These are phyloP conservation scores for Tetragnatha versicolor DNA, from an alignment of 1,140 invertebrate species.

Conservation along the genomic window DNA sequence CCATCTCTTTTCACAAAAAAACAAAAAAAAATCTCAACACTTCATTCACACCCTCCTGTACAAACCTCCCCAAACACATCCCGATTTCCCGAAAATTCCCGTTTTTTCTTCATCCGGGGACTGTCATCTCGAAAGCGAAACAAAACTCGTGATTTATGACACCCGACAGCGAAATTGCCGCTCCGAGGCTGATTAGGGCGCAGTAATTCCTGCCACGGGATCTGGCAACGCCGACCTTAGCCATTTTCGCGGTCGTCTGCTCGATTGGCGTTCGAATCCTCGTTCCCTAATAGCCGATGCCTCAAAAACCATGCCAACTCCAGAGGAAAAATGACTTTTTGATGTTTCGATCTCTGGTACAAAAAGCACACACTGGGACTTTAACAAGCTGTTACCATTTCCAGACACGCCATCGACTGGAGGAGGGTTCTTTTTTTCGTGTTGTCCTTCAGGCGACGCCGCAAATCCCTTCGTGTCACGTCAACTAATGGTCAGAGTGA, in stretches of 20 bases:
- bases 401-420: constrained; percentile 12
- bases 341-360: constrained; percentile 5
- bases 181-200: constrained; percentile 17
- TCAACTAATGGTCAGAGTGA: neutral
- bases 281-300: constrained; percentile 2
- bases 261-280: constrained; percentile 8
- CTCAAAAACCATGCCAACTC: neutral
- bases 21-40: too few relatives aligned
- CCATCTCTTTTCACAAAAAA: too few relatives aligned
- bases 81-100: neutral
- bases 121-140: constrained; percentile 13
- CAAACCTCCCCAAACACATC: neutral
- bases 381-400: constrained; percentile 24
- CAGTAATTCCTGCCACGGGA: constrained; percentile 3
- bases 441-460: neutral
- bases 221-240: constrained; percentile 32
- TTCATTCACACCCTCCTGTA: too few relatives aligned
- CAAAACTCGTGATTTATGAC: constrained; percentile 34
- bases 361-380: neutral
- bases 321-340: constrained; percentile 29
- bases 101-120: neutral
- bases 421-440: neutral
- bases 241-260: constrained; percentile 35
- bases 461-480: neutral
- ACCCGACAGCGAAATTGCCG: constrained; percentile 26